Conservation (phyloP, 2,888 invertebrate genomes). For the Onthophagus sagittarius region DNA sequence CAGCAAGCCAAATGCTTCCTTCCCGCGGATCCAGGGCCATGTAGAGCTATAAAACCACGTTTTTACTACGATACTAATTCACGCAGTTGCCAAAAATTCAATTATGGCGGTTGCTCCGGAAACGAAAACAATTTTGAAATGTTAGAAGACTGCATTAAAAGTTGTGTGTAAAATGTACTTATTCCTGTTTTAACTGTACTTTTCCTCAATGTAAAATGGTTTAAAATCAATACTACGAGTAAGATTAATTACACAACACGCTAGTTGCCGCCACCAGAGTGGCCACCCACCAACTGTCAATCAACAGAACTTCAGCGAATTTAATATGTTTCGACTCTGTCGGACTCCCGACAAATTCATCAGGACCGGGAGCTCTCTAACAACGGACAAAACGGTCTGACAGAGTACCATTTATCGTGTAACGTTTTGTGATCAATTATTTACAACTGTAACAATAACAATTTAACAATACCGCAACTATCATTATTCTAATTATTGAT, state of each 20-base stretch:
- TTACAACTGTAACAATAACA: not conserved
- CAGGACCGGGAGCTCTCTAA: not conserved
- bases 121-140: slow-evolving; percentile 55
- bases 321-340: slow-evolving; percentile 18
- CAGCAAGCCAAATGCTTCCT: not conserved
- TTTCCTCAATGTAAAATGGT: not conserved
- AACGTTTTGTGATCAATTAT: not conserved
- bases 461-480: too few relatives aligned
- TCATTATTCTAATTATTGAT: too few relatives aligned
- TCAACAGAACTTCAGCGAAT: slow-evolving; percentile 27
- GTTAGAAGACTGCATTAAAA: slow-evolving; percentile 50
- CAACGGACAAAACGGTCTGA: slow-evolving; percentile 9
- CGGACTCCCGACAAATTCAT: slow-evolving; percentile 15
- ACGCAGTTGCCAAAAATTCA: slow-evolving; percentile 52
- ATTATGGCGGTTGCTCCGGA: slow-evolving; percentile 56
- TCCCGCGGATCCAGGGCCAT: slow-evolving; percentile 25
- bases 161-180: slow-evolving; percentile 37
- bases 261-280: not conserved
- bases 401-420: not conserved
- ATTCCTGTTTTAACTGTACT: too few relatives aligned
- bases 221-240: not conserved
- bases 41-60: slow-evolving; percentile 41
- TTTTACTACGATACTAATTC: slow-evolving; percentile 48
- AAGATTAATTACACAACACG: not conserved
- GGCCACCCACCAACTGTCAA: slow-evolving; percentile 30